Evolutionary conservation across 2,888 invertebrate species (phyloP).

Genomic region (Schrankia costaestrigalis): DNA sequence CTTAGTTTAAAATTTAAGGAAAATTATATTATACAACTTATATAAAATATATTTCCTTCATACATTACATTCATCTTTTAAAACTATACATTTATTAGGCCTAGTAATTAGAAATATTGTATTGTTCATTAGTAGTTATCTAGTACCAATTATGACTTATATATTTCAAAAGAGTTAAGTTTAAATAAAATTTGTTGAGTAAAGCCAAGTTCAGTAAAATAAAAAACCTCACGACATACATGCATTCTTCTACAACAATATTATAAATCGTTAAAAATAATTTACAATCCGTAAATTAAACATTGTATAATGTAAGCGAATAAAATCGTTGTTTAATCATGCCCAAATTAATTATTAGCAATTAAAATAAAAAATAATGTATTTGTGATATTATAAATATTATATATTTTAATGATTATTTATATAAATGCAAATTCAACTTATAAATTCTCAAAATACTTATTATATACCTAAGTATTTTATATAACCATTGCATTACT

Average conservation of each 20-base stretch:
- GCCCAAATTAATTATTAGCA: conserved; percentile 35
- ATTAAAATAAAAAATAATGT: conserved; percentile 40
- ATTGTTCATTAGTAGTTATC: too few relatives aligned
- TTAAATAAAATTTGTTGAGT: conserved; percentile 23
- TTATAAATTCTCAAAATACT: conserved; percentile 26
- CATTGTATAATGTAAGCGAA: conserved; percentile 59
- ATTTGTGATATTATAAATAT: conserved; percentile 17
- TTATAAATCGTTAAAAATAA: conserved; percentile 42
- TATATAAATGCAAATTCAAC: conserved; percentile 67
- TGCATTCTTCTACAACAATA: conserved; percentile 46
- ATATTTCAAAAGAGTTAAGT: conserved; percentile 1
- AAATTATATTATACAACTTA: too few relatives aligned
- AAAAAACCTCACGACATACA: conserved; percentile 42
- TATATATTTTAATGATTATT: conserved; percentile 48
- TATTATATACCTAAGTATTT: conserved; percentile 16
- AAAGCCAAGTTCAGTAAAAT: conserved; percentile 31
- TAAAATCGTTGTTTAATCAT: conserved; percentile 66
- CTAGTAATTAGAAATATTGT: neutral
- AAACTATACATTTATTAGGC: too few relatives aligned
- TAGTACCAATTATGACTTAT: conserved; percentile 2
- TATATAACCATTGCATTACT: conserved; percentile 23
- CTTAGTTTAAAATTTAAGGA: too few relatives aligned
- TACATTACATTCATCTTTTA: too few relatives aligned
- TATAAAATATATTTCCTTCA: too few relatives aligned
- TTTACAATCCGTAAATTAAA: conserved; percentile 64